Conservation (phyloP, 2,113 vertebrate species). For the Brachypteracias leptosomus region DNA sequence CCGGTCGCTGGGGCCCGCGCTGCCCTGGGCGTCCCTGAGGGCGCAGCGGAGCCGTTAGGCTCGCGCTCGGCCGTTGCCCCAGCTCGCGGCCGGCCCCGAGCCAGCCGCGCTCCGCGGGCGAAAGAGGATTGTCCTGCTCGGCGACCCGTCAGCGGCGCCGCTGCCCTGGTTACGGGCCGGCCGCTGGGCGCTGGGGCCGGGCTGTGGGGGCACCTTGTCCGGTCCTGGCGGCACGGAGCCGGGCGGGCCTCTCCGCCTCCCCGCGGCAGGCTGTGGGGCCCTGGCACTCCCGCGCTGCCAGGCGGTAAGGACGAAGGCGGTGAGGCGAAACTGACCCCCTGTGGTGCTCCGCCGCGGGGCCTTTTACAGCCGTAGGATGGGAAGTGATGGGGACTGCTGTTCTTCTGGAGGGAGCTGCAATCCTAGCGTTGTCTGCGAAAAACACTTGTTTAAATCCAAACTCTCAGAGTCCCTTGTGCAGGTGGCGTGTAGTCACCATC, state of each 20-base stretch:
- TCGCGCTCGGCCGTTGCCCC: no score
- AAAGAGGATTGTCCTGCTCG: no score
- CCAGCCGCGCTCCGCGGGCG: no score
- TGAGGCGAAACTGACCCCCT: not conserved
- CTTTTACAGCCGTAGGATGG: not conserved
- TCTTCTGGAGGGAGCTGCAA: not conserved
- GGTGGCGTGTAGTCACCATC: slow-evolving; percentile 71
- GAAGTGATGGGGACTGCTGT: not conserved
- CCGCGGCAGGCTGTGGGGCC: not conserved
- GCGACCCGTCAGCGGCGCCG: no score
- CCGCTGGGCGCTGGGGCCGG: no score
- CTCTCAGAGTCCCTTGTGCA: slow-evolving; percentile 69
- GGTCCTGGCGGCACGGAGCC: no score
- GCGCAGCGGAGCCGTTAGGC: not conserved
- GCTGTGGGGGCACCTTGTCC: no score
- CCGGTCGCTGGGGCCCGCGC: not conserved
- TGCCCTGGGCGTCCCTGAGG: not conserved
- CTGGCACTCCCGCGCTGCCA: not conserved
- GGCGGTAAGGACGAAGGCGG: not conserved
- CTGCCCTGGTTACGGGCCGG: no score
- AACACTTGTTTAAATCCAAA: slow-evolving; percentile 43
- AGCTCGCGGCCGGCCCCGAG: no score
- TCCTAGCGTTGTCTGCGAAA: slow-evolving; percentile 50
- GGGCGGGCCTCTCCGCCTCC: no score
- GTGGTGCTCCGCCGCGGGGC: not conserved